Base-by-base conservation (phyloP, 1,140 invertebrate species). In the Bicyclus anynana region DNA sequence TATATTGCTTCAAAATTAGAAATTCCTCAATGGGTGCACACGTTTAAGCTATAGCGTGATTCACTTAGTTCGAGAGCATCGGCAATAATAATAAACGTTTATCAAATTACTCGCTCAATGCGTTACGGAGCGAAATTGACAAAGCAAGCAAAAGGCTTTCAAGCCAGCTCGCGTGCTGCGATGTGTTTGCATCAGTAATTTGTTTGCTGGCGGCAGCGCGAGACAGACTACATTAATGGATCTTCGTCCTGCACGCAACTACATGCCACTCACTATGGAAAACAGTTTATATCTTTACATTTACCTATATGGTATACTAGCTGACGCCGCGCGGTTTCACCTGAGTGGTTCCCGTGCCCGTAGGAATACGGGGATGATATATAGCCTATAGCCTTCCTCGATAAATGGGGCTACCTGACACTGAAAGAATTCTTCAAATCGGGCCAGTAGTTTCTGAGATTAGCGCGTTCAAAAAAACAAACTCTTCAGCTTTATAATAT, bases 141-240 rank as follows among this genome's bases (percentile, higher is more conserved):
- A 85, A 82, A 79, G 80, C 71, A 84, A 80, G 80, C 79, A 79
- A 77, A 84, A 87, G 74, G 76, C 80, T 87, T 85, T 83, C 80
- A 79, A 68, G 70, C 61, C 81, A 73, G 69, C 61, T 85, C 72
- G 84, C 82, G 82, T 85, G 82, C 74, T 78, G 69, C 72, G 66
- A 77, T 71, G 77, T 87, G 82, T 87, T 87, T 87, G 82, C 82
- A 87, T 85, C 81, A 62, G 69, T 83, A 85, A 87, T 87, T 85
- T 87, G 84, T 87, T 87, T 84, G 81, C 78, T 84, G 80, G 77
- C 80, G 76, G 70, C 76, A 72, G 73, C 71, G 77, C 68, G 76
- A 68, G 72, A 72, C 76, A 74, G 76, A 69, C 73, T 80, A 83
- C 81, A 80, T 83, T 85, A 83, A 85, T 84, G 80, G 77, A 83